A percentile compares a stretch with the other conserved stretches of the same genome.
phyloP scores from a whole-genome alignment of 2,888 invertebrate species.

The Hypsopygia costalis region DNA sequence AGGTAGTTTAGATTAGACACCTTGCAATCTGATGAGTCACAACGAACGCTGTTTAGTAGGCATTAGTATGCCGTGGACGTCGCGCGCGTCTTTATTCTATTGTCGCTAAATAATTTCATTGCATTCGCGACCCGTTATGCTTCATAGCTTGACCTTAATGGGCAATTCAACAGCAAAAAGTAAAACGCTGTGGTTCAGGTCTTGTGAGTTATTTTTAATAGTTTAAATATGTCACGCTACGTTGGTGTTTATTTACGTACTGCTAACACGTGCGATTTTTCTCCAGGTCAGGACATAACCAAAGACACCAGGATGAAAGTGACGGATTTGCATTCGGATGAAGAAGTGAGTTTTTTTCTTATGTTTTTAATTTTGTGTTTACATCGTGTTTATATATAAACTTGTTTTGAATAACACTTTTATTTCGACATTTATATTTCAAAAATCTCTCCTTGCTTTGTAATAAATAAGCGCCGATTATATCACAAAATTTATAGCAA shows the following conservation, averaged over 20 bases:
- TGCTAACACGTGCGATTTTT: constrained; percentile 39
- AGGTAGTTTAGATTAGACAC: constrained; percentile 57
- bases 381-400: not conserved
- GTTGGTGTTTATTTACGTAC: constrained; percentile 48
- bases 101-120: constrained; percentile 32
- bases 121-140: constrained; percentile 47
- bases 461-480: no score
- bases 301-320: constrained; percentile 76
- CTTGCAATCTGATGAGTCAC: constrained; percentile 58
- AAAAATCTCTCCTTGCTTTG: no score
- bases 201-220: constrained; percentile 59
- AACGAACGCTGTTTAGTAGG: constrained; percentile 53
- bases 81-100: constrained; percentile 42
- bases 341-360: constrained; percentile 52
- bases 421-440: not conserved
- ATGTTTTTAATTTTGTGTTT: constrained; percentile 5
- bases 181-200: constrained; percentile 50
- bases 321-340: constrained; percentile 66
- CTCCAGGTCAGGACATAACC: constrained; percentile 74
- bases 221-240: constrained; percentile 28
- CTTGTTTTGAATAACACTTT: not conserved
- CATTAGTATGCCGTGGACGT: constrained; percentile 52
- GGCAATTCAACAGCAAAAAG: constrained; percentile 58
- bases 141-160: constrained; percentile 45
- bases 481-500: no score